Conservation (phyloP, 2,797 vertebrate species). For the Sebastes minor region DNA sequence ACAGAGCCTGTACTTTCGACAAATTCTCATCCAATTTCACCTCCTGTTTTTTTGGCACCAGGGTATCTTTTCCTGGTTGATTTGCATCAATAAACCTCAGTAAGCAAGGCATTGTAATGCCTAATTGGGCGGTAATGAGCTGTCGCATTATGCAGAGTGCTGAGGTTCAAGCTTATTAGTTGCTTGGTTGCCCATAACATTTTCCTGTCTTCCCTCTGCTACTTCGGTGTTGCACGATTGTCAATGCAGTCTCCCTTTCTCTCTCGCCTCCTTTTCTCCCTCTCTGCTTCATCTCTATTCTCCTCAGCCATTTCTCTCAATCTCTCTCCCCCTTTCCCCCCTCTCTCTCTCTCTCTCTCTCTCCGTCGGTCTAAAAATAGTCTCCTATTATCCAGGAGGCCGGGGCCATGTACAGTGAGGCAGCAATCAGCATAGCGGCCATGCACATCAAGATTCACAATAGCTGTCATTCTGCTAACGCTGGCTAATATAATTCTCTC, state of each 20-base stretch:
- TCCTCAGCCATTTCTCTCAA: slow-evolving; percentile 51
- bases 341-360: slow-evolving; percentile 9
- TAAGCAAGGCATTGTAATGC: slow-evolving; percentile 84
- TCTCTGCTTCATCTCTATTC: slow-evolving; percentile 55
- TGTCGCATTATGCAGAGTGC: slow-evolving; percentile 85
- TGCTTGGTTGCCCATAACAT: slow-evolving; percentile 88
- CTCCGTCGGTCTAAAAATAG: slow-evolving; percentile 80
- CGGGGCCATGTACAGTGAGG: slow-evolving; percentile 76
- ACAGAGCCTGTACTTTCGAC: slow-evolving; percentile 67
- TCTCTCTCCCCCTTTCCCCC: slow-evolving; percentile 4
- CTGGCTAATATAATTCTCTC: slow-evolving; percentile 70
- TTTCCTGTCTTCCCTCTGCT: slow-evolving; percentile 77
- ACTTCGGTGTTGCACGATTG: slow-evolving; percentile 75
- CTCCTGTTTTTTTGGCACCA: slow-evolving; percentile 75
- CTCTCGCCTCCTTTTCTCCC: slow-evolving; percentile 48
- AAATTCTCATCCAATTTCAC: slow-evolving; percentile 71
- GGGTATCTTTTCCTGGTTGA: slow-evolving; percentile 82
- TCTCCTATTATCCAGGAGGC: slow-evolving; percentile 79
- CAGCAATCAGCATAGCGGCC: slow-evolving; percentile 80
- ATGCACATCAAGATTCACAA: slow-evolving; percentile 83
- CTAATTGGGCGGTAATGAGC: slow-evolving; percentile 87
- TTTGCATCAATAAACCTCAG: slow-evolving; percentile 85
- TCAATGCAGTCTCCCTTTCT: slow-evolving; percentile 73
- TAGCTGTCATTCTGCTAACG: slow-evolving; percentile 72
- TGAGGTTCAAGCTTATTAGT: slow-evolving; percentile 87